These are phyloP conservation scores for Oxystoma pomonae DNA, from an alignment of 2,888 invertebrate species.

Conservation along the genomic window DNA sequence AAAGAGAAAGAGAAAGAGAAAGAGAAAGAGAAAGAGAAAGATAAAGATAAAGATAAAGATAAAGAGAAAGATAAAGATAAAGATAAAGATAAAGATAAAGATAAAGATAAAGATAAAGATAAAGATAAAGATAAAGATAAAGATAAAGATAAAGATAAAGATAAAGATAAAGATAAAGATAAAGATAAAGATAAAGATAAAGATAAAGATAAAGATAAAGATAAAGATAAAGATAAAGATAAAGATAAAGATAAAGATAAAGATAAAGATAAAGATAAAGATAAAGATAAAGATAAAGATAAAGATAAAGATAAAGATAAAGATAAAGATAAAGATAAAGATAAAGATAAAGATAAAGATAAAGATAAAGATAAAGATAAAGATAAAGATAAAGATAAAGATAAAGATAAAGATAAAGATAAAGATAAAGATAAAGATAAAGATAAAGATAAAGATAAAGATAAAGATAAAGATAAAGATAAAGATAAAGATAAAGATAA, in stretches of 20 bases:
- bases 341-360: background rate
- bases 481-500: background rate
- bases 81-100: background rate
- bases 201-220: background rate
- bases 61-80: background rate
- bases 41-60: too few species aligned
- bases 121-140: background rate
- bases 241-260: background rate
- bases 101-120: background rate
- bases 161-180: background rate
- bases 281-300: background rate
- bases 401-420: background rate
- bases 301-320: background rate
- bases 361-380: background rate
- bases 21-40: too few species aligned
- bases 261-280: background rate
- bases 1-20: too few species aligned
- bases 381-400: background rate
- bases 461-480: background rate
- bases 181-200: background rate
- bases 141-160: background rate
- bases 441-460: background rate
- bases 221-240: background rate
- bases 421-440: background rate
- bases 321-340: background rate